Conservation (phyloP, 2,113 vertebrate species). For the Fregata magnificens region DNA sequence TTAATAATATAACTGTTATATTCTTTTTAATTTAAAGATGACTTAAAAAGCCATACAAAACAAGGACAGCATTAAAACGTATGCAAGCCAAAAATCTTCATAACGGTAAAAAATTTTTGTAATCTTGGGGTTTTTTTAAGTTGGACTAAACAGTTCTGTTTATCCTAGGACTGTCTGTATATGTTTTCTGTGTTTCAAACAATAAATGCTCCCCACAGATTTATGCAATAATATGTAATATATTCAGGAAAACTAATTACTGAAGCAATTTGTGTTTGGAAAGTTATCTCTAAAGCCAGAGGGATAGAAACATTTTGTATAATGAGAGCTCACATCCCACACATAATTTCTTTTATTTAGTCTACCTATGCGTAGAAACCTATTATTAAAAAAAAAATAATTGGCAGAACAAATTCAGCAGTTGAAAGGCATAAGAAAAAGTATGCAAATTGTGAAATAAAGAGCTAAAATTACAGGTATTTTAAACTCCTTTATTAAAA, state of each 20-base stretch:
- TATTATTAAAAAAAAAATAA: background rate
- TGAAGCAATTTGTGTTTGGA: slow-evolving; percentile 17
- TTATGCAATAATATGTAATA: background rate
- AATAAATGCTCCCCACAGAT: background rate
- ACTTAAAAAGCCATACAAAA: background rate
- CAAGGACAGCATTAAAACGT: background rate
- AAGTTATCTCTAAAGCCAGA: slow-evolving; percentile 34
- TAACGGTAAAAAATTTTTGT: background rate
- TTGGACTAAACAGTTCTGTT: background rate
- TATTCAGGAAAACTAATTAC: slow-evolving; percentile 48
- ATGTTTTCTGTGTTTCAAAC: background rate
- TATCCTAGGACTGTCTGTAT: background rate
- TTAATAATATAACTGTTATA: too few species aligned
- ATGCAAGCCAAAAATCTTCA: background rate
- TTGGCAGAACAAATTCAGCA: background rate
- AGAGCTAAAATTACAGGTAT: background rate
- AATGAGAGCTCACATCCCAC: background rate
- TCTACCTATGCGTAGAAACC: background rate
- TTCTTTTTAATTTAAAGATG: background rate
- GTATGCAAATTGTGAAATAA: background rate
- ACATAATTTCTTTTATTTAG: slow-evolving; percentile 8
- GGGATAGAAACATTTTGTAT: background rate
- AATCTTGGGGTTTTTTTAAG: background rate
- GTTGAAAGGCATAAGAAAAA: background rate
- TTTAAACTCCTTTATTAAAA: background rate